Percentiles rank a stretch among this genome's conserved stretches.
Conservation (phyloP, 2,888 invertebrate genomes). For the Amiota minor region DNA sequence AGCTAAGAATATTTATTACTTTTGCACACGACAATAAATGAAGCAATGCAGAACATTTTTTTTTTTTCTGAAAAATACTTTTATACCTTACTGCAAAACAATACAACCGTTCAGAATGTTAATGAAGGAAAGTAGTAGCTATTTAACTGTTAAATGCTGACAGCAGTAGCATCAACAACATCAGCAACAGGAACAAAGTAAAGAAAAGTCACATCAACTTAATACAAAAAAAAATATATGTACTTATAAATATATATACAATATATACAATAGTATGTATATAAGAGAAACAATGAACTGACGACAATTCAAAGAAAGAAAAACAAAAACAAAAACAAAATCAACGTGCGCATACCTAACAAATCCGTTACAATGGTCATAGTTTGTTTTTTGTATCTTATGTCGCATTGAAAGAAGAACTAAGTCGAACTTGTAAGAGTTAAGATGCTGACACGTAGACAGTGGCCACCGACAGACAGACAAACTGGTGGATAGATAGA, state of each 20-base stretch:
- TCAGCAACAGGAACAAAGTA: constrained; percentile 14
- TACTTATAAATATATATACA: background rate
- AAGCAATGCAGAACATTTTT: too few species aligned
- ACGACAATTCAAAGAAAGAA: background rate
- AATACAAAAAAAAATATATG: background rate
- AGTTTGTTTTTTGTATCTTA: constrained; percentile 48
- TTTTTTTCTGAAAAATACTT: too few species aligned
- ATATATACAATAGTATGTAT: background rate
- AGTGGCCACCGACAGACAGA: constrained; percentile 11
- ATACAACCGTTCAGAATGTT: constrained; percentile 46
- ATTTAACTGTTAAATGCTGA: constrained; percentile 60
- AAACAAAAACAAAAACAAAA: constrained; percentile 6
- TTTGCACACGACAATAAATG: too few species aligned
- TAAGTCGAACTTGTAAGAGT: background rate
- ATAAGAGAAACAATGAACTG: too few species aligned
- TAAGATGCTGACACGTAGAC: background rate
- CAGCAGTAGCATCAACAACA: constrained; percentile 51
- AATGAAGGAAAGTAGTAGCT: constrained; percentile 64
- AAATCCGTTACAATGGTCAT: constrained; percentile 60
- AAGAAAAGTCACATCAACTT: constrained; percentile 9
- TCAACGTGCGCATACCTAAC: constrained; percentile 47
- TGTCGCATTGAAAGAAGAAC: background rate
- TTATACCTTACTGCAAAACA: too few species aligned
- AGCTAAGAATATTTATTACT: too few species aligned
- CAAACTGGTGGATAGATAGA: constrained; percentile 8